Evolutionary conservation across 2,113 vertebrate species (phyloP), one percentile per base, ranked within the genome.

Genomic region (Psephotus haematonotus): DNA sequence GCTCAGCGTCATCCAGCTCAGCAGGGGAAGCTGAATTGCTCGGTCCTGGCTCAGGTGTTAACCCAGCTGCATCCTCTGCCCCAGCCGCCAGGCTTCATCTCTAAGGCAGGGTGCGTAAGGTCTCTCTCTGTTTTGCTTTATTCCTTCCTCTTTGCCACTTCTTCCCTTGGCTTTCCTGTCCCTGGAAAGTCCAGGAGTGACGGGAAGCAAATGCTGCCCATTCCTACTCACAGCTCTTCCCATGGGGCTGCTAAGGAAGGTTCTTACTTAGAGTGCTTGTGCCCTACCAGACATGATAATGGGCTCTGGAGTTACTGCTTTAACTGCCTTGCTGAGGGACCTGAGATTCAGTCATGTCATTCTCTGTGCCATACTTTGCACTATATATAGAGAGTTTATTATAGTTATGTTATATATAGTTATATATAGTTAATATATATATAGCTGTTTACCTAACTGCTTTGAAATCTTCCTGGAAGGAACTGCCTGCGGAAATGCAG

Each of bases 41-140:
- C 31, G 6, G 64, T 47, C 57, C 67, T 65, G 39, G 44, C 8
- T 87, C 84, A 89, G 83, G 62, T 82, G 91, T 44, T 68, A 25
- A 17, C 22, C 89, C 91, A 95, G 95, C 93, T 96, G 93, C 89
- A 84, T 96, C 94, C 95, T 95, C 80, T 5, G 1, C 6, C 55
- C 7, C 55, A 71, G 72, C 84, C 82, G 78, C 74, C 52, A 22
- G 70, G 68, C 57, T 77, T 25, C 88, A 25, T 37, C 76, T 55
- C 53, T 29, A 28, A 86, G 75, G 81, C 80, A 93, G 65, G 37
- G 80, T 71, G 60, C 1, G 1, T 4, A 35, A 93, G 65, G 81
- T 95, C 86, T 91, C 71, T 79, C 47, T 55, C 82, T 29, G 13
- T 35, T 86, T 84, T 91, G 39, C 39, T 44, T 89, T 95, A 81